A percentile compares a stretch with the other conserved stretches of the same genome.
Conservation (phyloP, 2,797 vertebrate genomes). For the Rhynchonycteris naso region DNA sequence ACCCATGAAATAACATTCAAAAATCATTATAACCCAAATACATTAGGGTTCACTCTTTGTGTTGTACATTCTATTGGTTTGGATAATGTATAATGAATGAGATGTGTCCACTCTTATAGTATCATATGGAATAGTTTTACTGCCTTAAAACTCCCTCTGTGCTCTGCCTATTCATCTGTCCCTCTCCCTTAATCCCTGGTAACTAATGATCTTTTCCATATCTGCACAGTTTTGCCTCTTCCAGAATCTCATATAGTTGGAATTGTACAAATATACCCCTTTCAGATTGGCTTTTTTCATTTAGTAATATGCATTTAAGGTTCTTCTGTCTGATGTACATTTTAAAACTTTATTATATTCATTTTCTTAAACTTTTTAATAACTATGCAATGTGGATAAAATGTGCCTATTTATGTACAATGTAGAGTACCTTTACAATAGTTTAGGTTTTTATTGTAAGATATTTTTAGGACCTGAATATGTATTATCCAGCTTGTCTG, state of each 20-base stretch:
- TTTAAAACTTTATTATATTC: conserved; percentile 18
- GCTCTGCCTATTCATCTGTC: too few relatives aligned
- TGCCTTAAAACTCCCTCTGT: too few relatives aligned
- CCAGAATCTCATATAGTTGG: neutral
- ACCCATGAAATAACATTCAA: neutral
- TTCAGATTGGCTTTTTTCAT: too few relatives aligned
- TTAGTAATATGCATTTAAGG: too few relatives aligned
- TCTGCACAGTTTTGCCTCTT: conserved; percentile 25
- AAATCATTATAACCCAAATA: neutral
- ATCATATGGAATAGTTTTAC: too few relatives aligned
- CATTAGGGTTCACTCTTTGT: neutral
- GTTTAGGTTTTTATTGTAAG: neutral
- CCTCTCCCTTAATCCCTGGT: neutral
- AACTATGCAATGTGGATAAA: neutral
- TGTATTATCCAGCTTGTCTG: neutral
- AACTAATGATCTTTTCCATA: neutral
- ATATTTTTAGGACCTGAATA: conserved; percentile 45
- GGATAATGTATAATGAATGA: too few relatives aligned
- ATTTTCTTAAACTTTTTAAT: conserved; percentile 16
- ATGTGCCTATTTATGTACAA: neutral
- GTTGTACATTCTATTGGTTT: too few relatives aligned
- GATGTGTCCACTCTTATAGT: too few relatives aligned
- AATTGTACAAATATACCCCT: neutral
- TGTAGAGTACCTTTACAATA: neutral
- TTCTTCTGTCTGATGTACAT: neutral